These are phyloP conservation scores for Pygoscelis adeliae DNA, from an alignment of 2,113 vertebrate species.

Conservation along the genomic window DNA sequence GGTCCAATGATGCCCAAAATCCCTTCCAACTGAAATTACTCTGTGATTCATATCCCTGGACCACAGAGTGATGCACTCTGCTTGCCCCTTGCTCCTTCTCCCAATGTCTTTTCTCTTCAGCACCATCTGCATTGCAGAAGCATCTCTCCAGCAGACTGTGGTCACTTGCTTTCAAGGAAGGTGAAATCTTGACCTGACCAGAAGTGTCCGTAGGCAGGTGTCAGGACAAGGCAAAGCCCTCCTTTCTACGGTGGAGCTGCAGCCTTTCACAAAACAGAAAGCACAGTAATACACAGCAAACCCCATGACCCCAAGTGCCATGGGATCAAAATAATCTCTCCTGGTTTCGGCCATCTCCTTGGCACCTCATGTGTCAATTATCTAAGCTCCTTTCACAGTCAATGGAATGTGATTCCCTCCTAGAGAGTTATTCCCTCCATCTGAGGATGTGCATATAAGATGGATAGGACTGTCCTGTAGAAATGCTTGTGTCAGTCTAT, in stretches of 20 bases:
- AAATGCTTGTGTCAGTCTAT: not conserved
- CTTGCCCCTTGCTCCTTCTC: not conserved
- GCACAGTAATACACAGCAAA: not conserved
- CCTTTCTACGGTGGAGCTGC: not conserved
- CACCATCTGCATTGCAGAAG: not conserved
- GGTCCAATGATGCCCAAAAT: not conserved
- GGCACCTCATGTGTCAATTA: not conserved
- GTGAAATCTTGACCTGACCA: not conserved
- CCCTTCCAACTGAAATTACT: not conserved
- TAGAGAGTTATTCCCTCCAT: not conserved
- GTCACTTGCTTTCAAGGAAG: not conserved
- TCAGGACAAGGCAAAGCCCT: not conserved
- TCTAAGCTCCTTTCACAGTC: not conserved
- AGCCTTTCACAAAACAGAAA: not conserved
- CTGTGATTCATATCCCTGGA: not conserved
- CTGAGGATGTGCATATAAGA: not conserved
- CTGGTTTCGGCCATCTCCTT: not conserved
- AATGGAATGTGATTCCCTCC: not conserved
- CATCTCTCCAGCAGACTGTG: not conserved
- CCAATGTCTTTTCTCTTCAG: not conserved
- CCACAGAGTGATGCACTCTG: not conserved
- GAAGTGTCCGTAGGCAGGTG: not conserved
- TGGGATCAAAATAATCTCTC: not conserved
- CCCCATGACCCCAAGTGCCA: not conserved
- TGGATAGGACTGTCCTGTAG: not conserved